Evolutionary conservation across 2,888 invertebrate species (phyloP).

Genomic region (Branchipolynoe longqiensis): DNA sequence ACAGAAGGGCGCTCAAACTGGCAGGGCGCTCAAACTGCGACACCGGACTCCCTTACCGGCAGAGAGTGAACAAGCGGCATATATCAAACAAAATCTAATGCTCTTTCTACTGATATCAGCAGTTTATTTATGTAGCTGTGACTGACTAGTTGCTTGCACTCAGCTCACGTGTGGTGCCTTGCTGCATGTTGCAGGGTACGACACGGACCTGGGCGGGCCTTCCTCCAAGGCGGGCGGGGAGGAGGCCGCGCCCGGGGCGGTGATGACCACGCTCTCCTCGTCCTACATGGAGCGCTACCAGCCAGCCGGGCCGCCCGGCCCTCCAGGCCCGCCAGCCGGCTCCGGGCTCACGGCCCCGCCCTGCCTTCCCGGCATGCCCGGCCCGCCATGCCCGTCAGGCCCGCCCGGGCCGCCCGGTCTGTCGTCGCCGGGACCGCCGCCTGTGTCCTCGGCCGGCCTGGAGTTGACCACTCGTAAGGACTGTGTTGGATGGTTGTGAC

Average conservation of each 20-base stretch:
- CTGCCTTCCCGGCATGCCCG: not conserved
- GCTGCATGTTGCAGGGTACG: not conserved
- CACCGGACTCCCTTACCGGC: too few species aligned
- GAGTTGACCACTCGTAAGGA: not conserved
- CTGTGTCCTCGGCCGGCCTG: not conserved
- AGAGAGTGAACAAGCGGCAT: too few species aligned
- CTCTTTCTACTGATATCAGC: too few species aligned
- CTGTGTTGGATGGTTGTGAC: too few species aligned
- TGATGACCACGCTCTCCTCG: not conserved
- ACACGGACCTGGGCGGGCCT: not conserved
- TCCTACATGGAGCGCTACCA: slow-evolving; percentile 22
- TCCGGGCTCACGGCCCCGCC: not conserved
- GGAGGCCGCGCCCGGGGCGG: not conserved
- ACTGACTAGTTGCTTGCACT: too few species aligned
- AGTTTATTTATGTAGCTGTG: too few species aligned
- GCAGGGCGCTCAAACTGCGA: too few species aligned
- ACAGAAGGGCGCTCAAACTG: too few species aligned
- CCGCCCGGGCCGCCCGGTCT: not conserved
- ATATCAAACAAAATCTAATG: too few species aligned
- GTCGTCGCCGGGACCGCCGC: too few species aligned
- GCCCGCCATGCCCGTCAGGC: not conserved
- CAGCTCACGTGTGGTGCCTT: too few species aligned
- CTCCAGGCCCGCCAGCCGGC: not conserved
- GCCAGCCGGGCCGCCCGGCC: not conserved
- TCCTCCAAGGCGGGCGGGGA: not conserved